Percentiles rank a stretch among this genome's conserved stretches.
Conservation (phyloP, 2,113 vertebrate species). For the Crocuta crocuta region DNA sequence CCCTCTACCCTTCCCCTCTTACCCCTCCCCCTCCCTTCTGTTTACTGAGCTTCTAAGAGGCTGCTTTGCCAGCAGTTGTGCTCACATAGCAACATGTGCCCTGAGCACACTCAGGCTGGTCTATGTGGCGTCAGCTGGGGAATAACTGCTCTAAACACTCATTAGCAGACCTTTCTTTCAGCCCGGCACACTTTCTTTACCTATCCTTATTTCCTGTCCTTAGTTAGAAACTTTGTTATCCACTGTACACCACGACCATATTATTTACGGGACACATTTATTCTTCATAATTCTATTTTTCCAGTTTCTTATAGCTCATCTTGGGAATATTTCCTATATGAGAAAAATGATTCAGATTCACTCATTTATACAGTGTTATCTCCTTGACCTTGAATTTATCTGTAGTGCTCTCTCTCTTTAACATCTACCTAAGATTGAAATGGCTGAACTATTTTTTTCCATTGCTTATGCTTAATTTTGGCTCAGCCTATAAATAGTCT, state of each 20-base stretch:
- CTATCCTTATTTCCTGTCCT: neutral
- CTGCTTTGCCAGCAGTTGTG: slow-evolving; percentile 70
- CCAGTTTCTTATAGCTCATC: neutral
- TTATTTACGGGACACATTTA: fast-evolving
- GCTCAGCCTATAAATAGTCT: slow-evolving; percentile 83
- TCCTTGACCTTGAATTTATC: neutral
- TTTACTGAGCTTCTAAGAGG: slow-evolving; percentile 79
- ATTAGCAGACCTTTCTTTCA: slow-evolving; percentile 72
- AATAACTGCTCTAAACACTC: slow-evolving; percentile 81
- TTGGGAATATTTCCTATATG: neutral
- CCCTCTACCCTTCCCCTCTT: neutral
- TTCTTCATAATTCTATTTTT: neutral
- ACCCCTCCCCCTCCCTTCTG: slow-evolving; percentile 74
- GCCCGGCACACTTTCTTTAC: neutral
- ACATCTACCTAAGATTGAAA: slow-evolving; percentile 73
- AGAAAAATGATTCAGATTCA: neutral
- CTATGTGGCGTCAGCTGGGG: slow-evolving; percentile 85
- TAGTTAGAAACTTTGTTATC: neutral
- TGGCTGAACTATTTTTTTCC: slow-evolving; percentile 75
- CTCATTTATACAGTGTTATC: neutral
- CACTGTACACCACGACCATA: fast-evolving
- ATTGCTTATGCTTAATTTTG: slow-evolving; percentile 82
- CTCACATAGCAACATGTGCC: slow-evolving; percentile 88
- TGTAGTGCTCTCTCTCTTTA: neutral
- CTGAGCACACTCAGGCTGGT: slow-evolving; percentile 75